These are phyloP conservation scores for Ciconia nigra DNA, from an alignment of 2,797 vertebrate species.

Conservation along the genomic window DNA sequence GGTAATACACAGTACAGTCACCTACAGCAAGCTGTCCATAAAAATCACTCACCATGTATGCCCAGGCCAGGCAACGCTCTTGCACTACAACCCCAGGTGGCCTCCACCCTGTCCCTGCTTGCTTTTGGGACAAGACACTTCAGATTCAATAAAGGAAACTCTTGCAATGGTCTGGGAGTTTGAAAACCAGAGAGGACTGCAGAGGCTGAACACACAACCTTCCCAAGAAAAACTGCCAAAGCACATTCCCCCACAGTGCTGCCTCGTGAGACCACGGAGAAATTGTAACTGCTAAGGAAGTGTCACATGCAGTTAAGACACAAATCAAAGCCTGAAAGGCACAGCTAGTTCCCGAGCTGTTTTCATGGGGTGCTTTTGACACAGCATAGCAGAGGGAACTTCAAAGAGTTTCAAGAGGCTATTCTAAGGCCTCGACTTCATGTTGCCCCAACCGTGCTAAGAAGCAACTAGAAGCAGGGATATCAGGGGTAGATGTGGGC, in stretches of 20 bases:
- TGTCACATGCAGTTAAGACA: not conserved
- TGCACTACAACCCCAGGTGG: not conserved
- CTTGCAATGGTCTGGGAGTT: not conserved
- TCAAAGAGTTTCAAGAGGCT: not conserved
- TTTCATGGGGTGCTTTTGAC: not conserved
- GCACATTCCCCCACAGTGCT: accelerated
- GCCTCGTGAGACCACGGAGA: accelerated
- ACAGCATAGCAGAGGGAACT: not conserved
- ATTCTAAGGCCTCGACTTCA: not conserved
- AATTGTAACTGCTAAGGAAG: not conserved
- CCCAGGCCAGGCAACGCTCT: not conserved
- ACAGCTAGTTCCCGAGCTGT: not conserved
- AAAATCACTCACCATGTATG: not conserved
- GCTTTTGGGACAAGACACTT: not conserved
- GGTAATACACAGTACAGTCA: not conserved
- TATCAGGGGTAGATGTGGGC: not conserved
- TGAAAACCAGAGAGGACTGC: not conserved
- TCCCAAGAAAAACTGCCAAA: not conserved
- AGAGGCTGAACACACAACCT: not conserved
- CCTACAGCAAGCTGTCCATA: not conserved
- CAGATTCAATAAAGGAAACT: not conserved
- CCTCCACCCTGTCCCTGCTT: accelerated
- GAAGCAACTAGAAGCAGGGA: not conserved
- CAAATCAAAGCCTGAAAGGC: not conserved
- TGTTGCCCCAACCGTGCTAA: accelerated